Conservation (phyloP, 2,113 vertebrate species). For the Turdus rufiventris region DNA sequence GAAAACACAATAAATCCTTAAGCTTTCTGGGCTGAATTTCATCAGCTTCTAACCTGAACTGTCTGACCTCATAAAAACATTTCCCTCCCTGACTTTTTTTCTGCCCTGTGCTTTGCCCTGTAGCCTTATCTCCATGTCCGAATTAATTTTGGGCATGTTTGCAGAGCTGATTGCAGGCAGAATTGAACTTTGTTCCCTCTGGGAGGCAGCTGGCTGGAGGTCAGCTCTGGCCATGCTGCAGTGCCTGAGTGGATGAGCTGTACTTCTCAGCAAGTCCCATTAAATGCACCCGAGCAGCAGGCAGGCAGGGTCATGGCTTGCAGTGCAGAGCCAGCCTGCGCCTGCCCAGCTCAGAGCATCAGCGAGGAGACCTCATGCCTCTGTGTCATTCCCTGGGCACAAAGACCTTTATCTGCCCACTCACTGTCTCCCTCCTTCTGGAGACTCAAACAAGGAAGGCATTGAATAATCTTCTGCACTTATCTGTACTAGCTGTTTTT, state of each 20-base stretch:
- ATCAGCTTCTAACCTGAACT: neutral
- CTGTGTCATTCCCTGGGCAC: neutral
- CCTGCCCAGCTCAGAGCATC: neutral
- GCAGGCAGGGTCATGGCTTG: neutral
- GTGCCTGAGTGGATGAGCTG: neutral
- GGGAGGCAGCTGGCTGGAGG: neutral
- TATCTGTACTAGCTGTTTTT: neutral
- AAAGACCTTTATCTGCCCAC: neutral
- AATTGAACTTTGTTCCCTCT: neutral
- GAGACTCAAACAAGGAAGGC: neutral
- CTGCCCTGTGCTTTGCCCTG: neutral
- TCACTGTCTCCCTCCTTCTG: neutral
- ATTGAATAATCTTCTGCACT: neutral
- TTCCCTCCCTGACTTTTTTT: neutral
- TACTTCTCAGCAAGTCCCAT: neutral
- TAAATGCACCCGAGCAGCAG: rapidly evolving
- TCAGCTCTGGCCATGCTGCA: neutral
- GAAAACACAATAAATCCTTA: neutral
- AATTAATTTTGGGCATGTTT: constrained; percentile 1
- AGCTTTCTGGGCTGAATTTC: neutral
- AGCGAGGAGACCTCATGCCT: neutral
- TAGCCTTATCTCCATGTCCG: neutral
- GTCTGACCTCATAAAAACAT: neutral
- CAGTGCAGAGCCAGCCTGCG: neutral
- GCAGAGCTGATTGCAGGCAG: neutral